phyloP scores from a whole-genome alignment of 2,113 vertebrate genomes.

The Gambusia holbrooki region DNA sequence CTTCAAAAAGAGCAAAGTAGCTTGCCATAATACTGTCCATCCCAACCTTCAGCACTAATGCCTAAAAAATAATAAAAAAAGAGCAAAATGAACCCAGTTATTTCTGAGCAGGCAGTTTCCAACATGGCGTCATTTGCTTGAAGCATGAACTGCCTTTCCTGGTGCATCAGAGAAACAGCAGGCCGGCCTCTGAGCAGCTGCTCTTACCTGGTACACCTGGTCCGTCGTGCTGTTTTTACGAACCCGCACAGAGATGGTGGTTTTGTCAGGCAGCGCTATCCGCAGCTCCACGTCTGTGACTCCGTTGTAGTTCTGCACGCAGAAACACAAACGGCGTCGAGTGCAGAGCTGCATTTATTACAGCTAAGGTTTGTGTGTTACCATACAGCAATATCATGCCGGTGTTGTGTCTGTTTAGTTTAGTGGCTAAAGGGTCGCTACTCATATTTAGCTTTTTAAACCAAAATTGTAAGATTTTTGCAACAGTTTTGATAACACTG shows the following conservation, averaged over 20 bases:
- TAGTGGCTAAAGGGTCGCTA: neutral
- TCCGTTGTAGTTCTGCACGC: slow-evolving; percentile 92
- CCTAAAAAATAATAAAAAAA: slow-evolving; percentile 71
- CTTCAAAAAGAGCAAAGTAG: slow-evolving; percentile 97
- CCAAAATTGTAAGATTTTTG: neutral
- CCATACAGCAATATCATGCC: neutral
- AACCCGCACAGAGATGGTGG: slow-evolving; percentile 89
- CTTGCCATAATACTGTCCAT: slow-evolving; percentile 95
- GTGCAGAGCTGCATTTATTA: neutral
- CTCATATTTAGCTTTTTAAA: neutral
- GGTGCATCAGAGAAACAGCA: neutral
- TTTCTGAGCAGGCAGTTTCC: neutral
- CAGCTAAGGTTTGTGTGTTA: neutral
- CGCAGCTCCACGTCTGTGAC: slow-evolving; percentile 93
- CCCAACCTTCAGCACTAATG: slow-evolving; percentile 90
- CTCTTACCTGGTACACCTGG: slow-evolving; percentile 94
- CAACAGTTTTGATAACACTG: neutral
- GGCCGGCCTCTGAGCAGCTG: neutral
- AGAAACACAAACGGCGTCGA: slow-evolving; percentile 6
- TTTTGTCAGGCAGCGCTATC: slow-evolving; percentile 90
- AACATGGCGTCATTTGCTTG: neutral
- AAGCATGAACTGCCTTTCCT: neutral
- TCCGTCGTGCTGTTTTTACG: slow-evolving; percentile 99
- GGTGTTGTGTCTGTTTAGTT: neutral
- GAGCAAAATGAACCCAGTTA: neutral